Conservation (phyloP, 1,140 invertebrate genomes). For the Philaenus spumarius region DNA sequence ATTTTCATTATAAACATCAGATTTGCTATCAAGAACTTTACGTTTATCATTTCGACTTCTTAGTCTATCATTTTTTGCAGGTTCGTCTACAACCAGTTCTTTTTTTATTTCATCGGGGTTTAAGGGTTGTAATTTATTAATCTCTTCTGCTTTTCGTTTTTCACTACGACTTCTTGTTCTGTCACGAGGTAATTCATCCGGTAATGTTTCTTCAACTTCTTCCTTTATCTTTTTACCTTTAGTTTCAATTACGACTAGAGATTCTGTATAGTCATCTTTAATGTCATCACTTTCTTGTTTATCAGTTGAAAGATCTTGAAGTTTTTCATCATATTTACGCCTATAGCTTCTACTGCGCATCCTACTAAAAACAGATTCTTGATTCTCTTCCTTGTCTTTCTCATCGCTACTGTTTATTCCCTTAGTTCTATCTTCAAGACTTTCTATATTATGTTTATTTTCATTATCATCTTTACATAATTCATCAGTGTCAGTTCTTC, state of each 20-base stretch:
- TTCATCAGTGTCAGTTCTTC: conserved; percentile 26
- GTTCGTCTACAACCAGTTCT: conserved; percentile 7
- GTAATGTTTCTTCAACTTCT: conserved; percentile 6
- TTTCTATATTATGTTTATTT: conserved; percentile 32
- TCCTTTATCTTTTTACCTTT: conserved; percentile 7
- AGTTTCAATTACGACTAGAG: background rate
- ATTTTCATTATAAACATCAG: conserved; percentile 26
- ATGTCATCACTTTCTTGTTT: background rate
- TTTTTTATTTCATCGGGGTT: conserved; percentile 12
- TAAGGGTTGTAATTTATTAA: conserved; percentile 2
- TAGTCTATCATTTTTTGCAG: conserved; percentile 18
- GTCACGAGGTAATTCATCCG: background rate
- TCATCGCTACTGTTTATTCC: conserved; percentile 35
- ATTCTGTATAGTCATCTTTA: conserved; percentile 1
- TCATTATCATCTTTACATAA: conserved; percentile 27
- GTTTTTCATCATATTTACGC: background rate
- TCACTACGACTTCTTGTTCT: conserved; percentile 5
- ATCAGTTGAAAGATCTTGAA: background rate
- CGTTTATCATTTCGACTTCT: conserved; percentile 18
- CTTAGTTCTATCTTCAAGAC: too few species aligned
- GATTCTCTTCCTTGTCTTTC: conserved; percentile 34
- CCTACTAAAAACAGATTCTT: conserved; percentile 33
- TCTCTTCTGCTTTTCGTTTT: conserved; percentile 12
- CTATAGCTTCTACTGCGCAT: conserved; percentile 8
- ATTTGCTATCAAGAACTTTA: conserved; percentile 16